Percentiles rank a stretch among this genome's conserved stretches.
Conservation (phyloP, 2,888 invertebrate genomes). For the Drosophila nr. fundita region DNA sequence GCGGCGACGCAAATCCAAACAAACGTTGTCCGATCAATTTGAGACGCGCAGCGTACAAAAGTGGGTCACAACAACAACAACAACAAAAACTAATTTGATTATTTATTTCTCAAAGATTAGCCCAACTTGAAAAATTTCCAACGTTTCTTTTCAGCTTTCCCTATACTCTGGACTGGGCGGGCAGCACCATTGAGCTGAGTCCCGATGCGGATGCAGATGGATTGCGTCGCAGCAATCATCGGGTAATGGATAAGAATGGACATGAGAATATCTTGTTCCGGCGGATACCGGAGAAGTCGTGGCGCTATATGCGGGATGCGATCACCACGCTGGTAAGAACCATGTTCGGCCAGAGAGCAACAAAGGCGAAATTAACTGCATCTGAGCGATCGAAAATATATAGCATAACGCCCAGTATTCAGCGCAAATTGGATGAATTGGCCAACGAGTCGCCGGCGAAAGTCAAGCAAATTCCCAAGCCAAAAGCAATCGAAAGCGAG, state of each 20-base stretch:
- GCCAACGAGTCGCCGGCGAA: slow-evolving; percentile 64
- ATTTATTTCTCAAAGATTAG: neutral
- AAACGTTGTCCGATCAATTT: slow-evolving; percentile 47
- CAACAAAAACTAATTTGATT: slow-evolving; percentile 8
- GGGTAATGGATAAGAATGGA: slow-evolving; percentile 84
- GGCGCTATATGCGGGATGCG: slow-evolving; percentile 92
- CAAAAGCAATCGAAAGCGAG: slow-evolving; percentile 30
- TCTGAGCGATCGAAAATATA: slow-evolving; percentile 64
- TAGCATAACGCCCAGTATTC: slow-evolving; percentile 76
- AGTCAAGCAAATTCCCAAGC: slow-evolving; percentile 15
- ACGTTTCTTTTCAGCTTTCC: slow-evolving; percentile 59
- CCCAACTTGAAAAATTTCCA: neutral
- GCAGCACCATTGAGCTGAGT: slow-evolving; percentile 82
- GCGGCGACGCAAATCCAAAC: slow-evolving; percentile 62
- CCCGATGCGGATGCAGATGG: slow-evolving; percentile 62
- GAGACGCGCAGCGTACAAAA: slow-evolving; percentile 79
- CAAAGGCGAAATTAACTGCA: slow-evolving; percentile 23
- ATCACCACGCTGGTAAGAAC: slow-evolving; percentile 94
- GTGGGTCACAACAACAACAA: slow-evolving; percentile 62
- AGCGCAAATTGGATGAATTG: slow-evolving; percentile 71
- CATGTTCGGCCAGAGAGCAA: slow-evolving; percentile 56
- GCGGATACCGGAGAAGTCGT: slow-evolving; percentile 87
- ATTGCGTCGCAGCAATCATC: slow-evolving; percentile 63
- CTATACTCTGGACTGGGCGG: slow-evolving; percentile 79
- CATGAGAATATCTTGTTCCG: slow-evolving; percentile 82